Conservation (phyloP, 2,113 vertebrate genomes). For the Malurus elegans region DNA sequence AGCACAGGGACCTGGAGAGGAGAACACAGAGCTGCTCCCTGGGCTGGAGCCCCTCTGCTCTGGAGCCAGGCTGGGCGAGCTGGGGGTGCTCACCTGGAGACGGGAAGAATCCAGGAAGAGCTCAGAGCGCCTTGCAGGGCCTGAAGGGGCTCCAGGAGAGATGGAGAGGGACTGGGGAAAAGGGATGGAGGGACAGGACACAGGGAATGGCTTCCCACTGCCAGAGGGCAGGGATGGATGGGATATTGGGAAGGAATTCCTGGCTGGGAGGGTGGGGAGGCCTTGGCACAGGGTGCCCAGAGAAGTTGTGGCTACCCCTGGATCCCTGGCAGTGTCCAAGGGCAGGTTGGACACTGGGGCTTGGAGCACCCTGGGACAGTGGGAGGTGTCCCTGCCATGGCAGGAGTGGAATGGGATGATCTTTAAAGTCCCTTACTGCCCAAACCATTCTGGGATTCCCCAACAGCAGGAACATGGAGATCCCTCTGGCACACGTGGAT, state of each 20-base stretch:
- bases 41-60: neutral
- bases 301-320: neutral
- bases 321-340: neutral
- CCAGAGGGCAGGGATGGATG: neutral
- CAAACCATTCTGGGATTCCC: neutral
- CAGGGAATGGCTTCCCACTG: neutral
- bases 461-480: fast-evolving
- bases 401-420: fast-evolving
- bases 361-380: neutral
- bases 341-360: neutral
- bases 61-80: neutral
- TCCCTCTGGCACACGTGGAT: fast-evolving
- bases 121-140: neutral
- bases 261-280: neutral
- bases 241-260: neutral
- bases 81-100: neutral
- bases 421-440: neutral
- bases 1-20: neutral
- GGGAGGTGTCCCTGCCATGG: neutral
- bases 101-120: neutral
- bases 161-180: neutral
- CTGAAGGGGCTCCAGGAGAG: neutral
- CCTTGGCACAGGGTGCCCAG: neutral
- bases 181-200: neutral
- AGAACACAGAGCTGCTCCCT: neutral